These are phyloP conservation scores for Himalopsyche kuldschensis DNA, from an alignment of 2,888 invertebrate genomes.

Conservation along the genomic window DNA sequence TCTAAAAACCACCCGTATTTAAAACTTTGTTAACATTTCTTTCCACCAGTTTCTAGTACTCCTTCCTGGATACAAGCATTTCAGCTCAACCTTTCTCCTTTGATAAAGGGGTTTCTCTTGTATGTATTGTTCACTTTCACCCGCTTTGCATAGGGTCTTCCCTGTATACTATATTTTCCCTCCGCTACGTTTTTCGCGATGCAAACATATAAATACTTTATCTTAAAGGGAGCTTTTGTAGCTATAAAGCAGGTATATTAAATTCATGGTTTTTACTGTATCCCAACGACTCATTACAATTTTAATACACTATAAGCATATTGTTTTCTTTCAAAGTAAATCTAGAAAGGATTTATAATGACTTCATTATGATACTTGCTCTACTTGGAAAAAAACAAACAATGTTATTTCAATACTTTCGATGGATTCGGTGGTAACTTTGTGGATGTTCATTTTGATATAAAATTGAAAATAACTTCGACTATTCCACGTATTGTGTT, in stretches of 20 bases:
- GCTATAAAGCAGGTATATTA: not conserved
- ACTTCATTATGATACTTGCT: no score
- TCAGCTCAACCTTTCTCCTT: not conserved
- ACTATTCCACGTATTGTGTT: no score
- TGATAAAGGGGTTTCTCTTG: not conserved
- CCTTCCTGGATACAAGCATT: not conserved
- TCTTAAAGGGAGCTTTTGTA: not conserved
- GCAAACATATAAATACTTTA: not conserved
- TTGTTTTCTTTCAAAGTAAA: not conserved
- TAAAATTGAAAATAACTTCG: no score
- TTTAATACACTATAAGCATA: not conserved
- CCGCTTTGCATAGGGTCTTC: not conserved
- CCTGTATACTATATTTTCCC: not conserved
- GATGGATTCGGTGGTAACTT: no score
- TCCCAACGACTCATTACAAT: not conserved
- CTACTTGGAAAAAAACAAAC: no score
- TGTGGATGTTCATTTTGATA: no score
- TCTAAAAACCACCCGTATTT: not conserved
- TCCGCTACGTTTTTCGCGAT: not conserved
- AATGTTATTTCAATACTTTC: no score
- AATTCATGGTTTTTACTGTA: not conserved
- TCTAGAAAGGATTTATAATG: no score
- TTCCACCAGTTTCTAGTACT: not conserved
- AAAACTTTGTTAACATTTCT: not conserved
- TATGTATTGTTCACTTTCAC: not conserved